Percentiles rank a stretch among this genome's conserved stretches.
Evolutionary conservation across 2,888 invertebrate species (phyloP).

Genomic region (Nematopogon swammerdamellus): DNA sequence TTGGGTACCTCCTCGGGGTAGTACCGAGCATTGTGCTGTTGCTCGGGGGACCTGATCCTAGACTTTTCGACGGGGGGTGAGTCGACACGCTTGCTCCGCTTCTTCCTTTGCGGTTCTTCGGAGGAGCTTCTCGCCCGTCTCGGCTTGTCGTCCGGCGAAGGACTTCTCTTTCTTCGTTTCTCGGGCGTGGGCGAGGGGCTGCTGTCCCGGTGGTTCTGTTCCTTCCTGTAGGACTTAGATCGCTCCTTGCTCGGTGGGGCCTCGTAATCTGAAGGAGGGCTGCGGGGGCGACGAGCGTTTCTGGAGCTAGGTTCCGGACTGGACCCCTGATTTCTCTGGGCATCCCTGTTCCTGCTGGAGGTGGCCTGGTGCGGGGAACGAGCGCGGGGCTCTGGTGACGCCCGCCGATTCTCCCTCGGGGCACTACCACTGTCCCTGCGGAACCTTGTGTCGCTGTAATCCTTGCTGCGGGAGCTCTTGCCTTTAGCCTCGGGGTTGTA

Average conservation of each 20-base stretch:
- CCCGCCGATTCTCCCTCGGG: slow-evolving; percentile 17
- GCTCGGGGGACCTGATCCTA: background rate
- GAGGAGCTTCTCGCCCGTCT: background rate
- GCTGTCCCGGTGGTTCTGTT: slow-evolving; percentile 8
- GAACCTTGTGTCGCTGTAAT: slow-evolving; percentile 8
- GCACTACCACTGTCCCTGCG: slow-evolving; percentile 27
- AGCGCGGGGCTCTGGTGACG: slow-evolving; percentile 12
- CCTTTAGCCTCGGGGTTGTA: no score
- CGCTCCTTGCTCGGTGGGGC: slow-evolving; percentile 16
- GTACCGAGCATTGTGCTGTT: background rate
- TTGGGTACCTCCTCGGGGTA: background rate
- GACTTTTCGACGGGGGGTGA: background rate
- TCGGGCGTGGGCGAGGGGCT: slow-evolving; percentile 34
- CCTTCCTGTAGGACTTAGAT: slow-evolving; percentile 20
- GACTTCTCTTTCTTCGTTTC: slow-evolving; percentile 30
- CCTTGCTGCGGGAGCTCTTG: slow-evolving; percentile 9
- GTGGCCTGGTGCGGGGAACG: slow-evolving; percentile 35
- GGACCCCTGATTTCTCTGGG: slow-evolving; percentile 22
- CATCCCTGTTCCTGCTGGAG: slow-evolving; percentile 27
- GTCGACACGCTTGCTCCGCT: background rate
- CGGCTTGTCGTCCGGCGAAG: slow-evolving; percentile 4
- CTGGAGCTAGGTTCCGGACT: slow-evolving; percentile 22
- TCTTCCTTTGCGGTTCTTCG: background rate
- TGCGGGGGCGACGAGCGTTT: slow-evolving; percentile 21
- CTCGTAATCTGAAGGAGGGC: slow-evolving; percentile 26